Base-by-base conservation (phyloP, 2,888 invertebrate species). In the Sesamia inferens region DNA sequence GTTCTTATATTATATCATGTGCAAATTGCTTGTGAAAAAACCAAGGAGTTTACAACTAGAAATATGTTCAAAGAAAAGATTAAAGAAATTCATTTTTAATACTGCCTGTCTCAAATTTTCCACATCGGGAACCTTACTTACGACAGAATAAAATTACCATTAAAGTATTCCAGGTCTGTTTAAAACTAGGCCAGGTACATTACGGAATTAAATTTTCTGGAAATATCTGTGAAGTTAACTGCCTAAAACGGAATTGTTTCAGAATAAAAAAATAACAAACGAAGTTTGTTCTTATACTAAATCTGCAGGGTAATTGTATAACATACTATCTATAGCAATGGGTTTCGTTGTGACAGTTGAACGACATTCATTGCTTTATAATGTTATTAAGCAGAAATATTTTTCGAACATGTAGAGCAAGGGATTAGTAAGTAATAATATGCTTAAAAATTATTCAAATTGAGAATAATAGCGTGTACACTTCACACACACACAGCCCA, bases 201-300 rank as follows among this genome's bases (percentile, higher is more conserved):
- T 83, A 67, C 61, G 83, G 74, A 68, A 55, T 79, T 66, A 62
- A 79, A 82, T 59, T 83, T 79, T 83, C 82, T 82, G n/a, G 51
- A 71, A 83, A 83, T 80, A 81, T 81, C 80, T 83, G 81, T 69
- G 66, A 75, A 71, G 71, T 71, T 79, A 81, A 83, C 74, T 66
- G 75, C 22, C 83, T 74, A 65, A 71, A 75, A 71, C 80, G 66
- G 63, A 81, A 83, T 83, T 71, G 80, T 81, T 79, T 68, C 79
- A 74, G 79, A 68, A 74, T 79, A 83, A 68, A 64, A n/a, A 5
- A 55, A 54, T 62, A 69, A 83, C 63, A 59, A 54, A n/a, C 65
- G 68, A 61, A 59, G 61, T 74, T 79, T 71, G 83, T 79, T 67
- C 61, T 69, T 63, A 48, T n/a, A 55, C 65, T 68, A 59, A 68